phyloP scores from a whole-genome alignment of 2,888 invertebrate genomes.

The Ophion ellenae region DNA sequence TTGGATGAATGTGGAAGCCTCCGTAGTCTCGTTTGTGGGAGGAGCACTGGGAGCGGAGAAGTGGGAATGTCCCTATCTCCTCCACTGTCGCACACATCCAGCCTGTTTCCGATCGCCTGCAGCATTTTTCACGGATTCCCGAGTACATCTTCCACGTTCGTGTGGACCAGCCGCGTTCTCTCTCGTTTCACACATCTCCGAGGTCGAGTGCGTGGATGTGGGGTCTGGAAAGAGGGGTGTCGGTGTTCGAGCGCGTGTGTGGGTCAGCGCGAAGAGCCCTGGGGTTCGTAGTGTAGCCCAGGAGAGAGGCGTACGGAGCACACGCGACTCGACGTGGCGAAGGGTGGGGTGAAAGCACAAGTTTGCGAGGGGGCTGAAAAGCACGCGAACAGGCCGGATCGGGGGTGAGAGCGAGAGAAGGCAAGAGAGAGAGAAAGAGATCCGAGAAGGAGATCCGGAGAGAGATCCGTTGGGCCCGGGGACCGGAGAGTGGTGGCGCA shows the following conservation, averaged over 20 bases:
- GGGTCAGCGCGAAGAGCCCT: conserved; percentile 21
- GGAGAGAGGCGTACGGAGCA: conserved; percentile 61
- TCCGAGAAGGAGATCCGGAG: background rate
- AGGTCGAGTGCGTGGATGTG: conserved; percentile 50
- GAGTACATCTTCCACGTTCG: conserved; percentile 28
- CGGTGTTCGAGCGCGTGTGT: conserved; percentile 46
- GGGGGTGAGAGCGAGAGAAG: conserved; percentile 67
- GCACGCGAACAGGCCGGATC: conserved; percentile 59
- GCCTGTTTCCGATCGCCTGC: conserved; percentile 4
- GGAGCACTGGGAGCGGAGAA: conserved; percentile 36
- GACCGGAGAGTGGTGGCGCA: conserved; percentile 76
- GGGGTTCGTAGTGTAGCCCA: conserved; percentile 44
- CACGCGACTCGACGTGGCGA: conserved; percentile 52
- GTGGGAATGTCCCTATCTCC: conserved; percentile 52
- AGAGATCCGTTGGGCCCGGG: conserved; percentile 72
- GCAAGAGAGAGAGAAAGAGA: conserved; percentile 62
- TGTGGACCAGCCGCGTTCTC: conserved; percentile 41
- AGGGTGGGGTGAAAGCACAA: conserved; percentile 59
- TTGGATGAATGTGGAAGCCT: conserved; percentile 47
- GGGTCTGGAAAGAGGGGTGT: conserved; percentile 7
- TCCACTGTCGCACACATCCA: conserved; percentile 45
- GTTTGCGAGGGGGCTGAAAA: conserved; percentile 62
- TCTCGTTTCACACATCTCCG: conserved; percentile 38
- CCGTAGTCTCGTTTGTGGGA: conserved; percentile 43
- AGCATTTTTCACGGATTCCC: conserved; percentile 32